Conservation (phyloP, 2,113 vertebrate genomes). For the Callipepla californica region DNA sequence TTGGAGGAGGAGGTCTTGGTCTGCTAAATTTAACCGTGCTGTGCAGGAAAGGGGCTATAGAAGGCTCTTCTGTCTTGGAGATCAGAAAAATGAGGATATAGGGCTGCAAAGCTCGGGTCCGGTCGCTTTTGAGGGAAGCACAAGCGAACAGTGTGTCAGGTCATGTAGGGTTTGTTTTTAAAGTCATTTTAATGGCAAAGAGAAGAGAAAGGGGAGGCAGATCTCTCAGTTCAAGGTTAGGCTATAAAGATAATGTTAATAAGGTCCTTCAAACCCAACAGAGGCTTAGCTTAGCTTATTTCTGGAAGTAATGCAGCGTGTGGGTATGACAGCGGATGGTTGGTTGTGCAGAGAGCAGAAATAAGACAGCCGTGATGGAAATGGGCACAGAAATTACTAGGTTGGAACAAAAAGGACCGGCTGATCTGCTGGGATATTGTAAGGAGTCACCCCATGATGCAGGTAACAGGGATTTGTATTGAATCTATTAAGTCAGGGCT, state of each 20-base stretch:
- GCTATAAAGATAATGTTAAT: not conserved
- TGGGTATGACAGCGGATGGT: not conserved
- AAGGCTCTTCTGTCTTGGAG: not conserved
- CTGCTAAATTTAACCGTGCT: not conserved
- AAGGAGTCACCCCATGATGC: not conserved
- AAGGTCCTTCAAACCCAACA: not conserved
- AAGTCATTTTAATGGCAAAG: not conserved
- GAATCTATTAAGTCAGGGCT: conserved; percentile 20
- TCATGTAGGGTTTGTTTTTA: not conserved
- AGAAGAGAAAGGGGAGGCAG: not conserved
- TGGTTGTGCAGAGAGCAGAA: not conserved
- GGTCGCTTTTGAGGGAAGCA: not conserved
- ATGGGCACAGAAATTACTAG: not conserved
- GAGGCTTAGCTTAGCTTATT: not conserved
- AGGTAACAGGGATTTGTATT: conserved; percentile 12
- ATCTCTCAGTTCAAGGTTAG: not conserved
- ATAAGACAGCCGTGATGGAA: not conserved
- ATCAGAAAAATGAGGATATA: not conserved
- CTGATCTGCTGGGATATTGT: not conserved
- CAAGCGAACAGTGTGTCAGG: not conserved
- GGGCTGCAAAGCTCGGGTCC: not conserved
- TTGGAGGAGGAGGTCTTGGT: not conserved
- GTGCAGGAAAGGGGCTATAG: not conserved
- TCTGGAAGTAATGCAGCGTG: not conserved
- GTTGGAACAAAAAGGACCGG: not conserved